Percentiles rank a stretch among this genome's conserved stretches.
phyloP scores from a whole-genome alignment of 2,888 invertebrate species.

The Linnaemya vulpina region DNA sequence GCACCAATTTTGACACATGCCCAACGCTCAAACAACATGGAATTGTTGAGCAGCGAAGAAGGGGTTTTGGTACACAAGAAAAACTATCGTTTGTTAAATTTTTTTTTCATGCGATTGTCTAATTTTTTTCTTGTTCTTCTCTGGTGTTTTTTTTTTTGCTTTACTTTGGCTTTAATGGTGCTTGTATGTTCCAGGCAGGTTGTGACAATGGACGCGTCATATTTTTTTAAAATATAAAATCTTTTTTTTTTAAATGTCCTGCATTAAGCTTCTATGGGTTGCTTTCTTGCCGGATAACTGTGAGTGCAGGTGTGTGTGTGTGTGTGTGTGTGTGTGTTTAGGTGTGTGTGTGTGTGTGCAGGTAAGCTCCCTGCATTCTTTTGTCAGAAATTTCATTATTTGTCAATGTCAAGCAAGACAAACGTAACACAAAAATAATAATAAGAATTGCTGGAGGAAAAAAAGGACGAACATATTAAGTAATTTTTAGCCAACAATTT shows the following conservation, averaged over 20 bases:
- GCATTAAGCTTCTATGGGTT: slow-evolving; percentile 45
- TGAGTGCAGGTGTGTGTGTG: neutral
- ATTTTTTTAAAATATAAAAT: slow-evolving; percentile 47
- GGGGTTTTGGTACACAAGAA: slow-evolving; percentile 32
- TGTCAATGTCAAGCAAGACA: slow-evolving; percentile 80
- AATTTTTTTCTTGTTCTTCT: slow-evolving; percentile 13
- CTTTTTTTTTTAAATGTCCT: neutral
- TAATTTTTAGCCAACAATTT: slow-evolving; percentile 34
- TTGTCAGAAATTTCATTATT: slow-evolving; percentile 78
- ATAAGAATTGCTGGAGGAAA: slow-evolving; percentile 35
- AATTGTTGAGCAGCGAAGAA: slow-evolving; percentile 52
- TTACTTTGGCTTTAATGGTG: slow-evolving; percentile 36
- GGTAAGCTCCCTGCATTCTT: slow-evolving; percentile 62
- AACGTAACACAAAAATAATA: slow-evolving; percentile 64
- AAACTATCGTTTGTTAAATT: slow-evolving; percentile 47
- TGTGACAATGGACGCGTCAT: slow-evolving; percentile 70
- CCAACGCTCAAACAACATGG: slow-evolving; percentile 75
- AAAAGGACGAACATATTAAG: slow-evolving; percentile 44
- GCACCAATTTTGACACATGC: slow-evolving; percentile 82
- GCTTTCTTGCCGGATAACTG: slow-evolving; percentile 33
- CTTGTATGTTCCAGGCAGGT: slow-evolving; percentile 63
- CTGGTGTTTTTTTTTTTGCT: too few relatives aligned
- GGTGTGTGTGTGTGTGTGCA: slow-evolving; percentile 7
- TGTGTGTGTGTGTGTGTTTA: neutral
- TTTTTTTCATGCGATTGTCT: slow-evolving; percentile 46